Evolutionary conservation across 2,888 invertebrate species (phyloP).

Genomic region (Volucella bombylans): DNA sequence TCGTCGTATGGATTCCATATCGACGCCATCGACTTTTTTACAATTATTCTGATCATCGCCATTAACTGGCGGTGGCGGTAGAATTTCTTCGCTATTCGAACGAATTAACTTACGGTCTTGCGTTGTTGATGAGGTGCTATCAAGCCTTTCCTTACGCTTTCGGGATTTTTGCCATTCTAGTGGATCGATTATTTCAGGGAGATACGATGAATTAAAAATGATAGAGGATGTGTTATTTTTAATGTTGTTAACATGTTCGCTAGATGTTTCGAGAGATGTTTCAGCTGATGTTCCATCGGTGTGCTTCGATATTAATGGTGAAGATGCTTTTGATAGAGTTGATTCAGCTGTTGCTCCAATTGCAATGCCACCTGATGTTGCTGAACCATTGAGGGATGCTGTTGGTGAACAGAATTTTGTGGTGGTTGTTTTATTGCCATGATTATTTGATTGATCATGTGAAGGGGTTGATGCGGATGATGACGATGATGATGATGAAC

Average conservation of each 20-base stretch:
- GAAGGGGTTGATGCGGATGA: conserved; percentile 76
- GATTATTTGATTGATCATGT: conserved; percentile 74
- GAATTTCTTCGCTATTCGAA: conserved; percentile 85
- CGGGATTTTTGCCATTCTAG: conserved; percentile 83
- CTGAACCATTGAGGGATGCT: conserved; percentile 64
- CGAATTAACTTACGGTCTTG: conserved; percentile 85
- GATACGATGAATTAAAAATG: conserved; percentile 80
- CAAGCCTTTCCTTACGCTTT: conserved; percentile 86
- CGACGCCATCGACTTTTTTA: conserved; percentile 62
- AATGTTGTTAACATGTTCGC: conserved; percentile 62
- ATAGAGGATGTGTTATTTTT: conserved; percentile 73
- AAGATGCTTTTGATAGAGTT: conserved; percentile 55
- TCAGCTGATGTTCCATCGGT: conserved; percentile 62
- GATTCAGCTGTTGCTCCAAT: conserved; percentile 69
- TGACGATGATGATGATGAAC: conserved; percentile 78
- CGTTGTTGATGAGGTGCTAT: conserved; percentile 84
- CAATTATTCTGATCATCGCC: conserved; percentile 41
- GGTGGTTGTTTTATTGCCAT: conserved; percentile 70
- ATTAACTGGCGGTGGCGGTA: conserved; percentile 76
- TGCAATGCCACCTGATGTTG: conserved; percentile 55
- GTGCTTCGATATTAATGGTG: conserved; percentile 49
- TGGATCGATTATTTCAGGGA: conserved; percentile 82
- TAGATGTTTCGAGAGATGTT: conserved; percentile 44
- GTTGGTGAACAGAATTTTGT: conserved; percentile 72
- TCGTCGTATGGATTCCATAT: conserved; percentile 78